Evolutionary conservation across 2,797 vertebrate genomes (phyloP).

Genomic region (Sebastes iracundus): DNA sequence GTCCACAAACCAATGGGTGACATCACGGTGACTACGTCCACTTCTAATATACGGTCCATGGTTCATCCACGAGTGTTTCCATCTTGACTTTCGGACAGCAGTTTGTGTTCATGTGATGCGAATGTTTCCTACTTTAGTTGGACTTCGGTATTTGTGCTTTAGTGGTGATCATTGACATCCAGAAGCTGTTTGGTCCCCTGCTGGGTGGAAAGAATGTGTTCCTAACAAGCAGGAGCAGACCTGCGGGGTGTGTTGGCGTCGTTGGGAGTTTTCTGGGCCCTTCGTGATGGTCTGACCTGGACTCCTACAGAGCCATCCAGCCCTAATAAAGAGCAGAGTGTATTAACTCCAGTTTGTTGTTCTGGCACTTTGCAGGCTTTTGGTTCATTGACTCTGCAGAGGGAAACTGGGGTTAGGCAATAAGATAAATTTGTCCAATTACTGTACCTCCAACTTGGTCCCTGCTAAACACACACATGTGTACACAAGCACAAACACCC

Average conservation of each 20-base stretch:
- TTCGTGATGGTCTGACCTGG: constrained; percentile 20
- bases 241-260: constrained; percentile 17
- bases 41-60: background rate
- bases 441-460: constrained; percentile 5
- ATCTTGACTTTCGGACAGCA: background rate
- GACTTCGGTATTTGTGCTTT: background rate
- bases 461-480: background rate
- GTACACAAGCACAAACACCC: background rate
- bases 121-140: constrained; percentile 16
- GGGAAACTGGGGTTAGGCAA: constrained; percentile 38
- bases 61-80: background rate
- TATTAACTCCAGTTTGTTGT: constrained; percentile 29
- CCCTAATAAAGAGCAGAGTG: constrained; percentile 34
- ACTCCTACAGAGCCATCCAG: constrained; percentile 20
- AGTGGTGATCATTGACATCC: constrained; percentile 11
- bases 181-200: constrained; percentile 7
- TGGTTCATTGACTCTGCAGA: constrained; percentile 51
- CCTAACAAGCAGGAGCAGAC: constrained; percentile 24
- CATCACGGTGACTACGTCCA: background rate
- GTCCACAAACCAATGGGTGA: background rate
- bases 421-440: constrained; percentile 47
- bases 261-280: constrained; percentile 1
- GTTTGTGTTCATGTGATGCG: background rate
- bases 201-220: constrained; percentile 5
- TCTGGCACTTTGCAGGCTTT: constrained; percentile 23